A percentile compares a stretch with the other conserved stretches of the same genome.
Evolutionary conservation across 2,888 invertebrate species (phyloP).

Genomic region (Axea sp.): DNA sequence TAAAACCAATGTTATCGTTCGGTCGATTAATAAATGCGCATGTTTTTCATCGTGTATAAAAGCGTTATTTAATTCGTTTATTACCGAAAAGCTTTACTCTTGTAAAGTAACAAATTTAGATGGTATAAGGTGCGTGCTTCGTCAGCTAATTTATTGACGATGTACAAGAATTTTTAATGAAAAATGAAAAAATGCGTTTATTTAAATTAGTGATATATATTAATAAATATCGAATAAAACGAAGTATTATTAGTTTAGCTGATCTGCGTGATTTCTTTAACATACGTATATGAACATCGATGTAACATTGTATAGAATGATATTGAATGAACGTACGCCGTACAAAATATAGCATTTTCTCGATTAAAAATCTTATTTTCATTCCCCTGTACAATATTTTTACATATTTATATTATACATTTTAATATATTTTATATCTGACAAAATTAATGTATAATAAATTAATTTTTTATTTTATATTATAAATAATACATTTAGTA

Average conservation of each 20-base stretch:
- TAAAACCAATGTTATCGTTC: slow-evolving; percentile 21
- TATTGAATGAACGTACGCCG: slow-evolving; percentile 51
- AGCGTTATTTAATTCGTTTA: slow-evolving; percentile 42
- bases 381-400: not conserved
- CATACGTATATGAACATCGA: slow-evolving; percentile 69
- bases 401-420: not conserved
- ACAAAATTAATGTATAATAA: too few species aligned
- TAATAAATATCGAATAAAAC: slow-evolving; percentile 62
- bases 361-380: slow-evolving; percentile 15
- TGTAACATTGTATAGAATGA: slow-evolving; percentile 59
- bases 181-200: slow-evolving; percentile 33
- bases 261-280: slow-evolving; percentile 73
- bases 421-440: too few species aligned
- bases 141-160: slow-evolving; percentile 29
- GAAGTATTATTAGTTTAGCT: slow-evolving; percentile 73
- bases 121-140: slow-evolving; percentile 37
- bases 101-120: slow-evolving; percentile 46
- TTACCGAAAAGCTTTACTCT: slow-evolving; percentile 40
- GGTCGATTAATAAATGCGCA: slow-evolving; percentile 25
- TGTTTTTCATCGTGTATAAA: slow-evolving; percentile 50
- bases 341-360: slow-evolving; percentile 62
- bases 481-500: too few species aligned
- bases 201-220: slow-evolving; percentile 50
- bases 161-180: slow-evolving; percentile 35
- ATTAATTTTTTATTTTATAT: too few species aligned